A percentile compares a stretch with the other conserved stretches of the same genome.
Conservation (phyloP, 2,113 vertebrate species). For the Propithecus coquereli region DNA sequence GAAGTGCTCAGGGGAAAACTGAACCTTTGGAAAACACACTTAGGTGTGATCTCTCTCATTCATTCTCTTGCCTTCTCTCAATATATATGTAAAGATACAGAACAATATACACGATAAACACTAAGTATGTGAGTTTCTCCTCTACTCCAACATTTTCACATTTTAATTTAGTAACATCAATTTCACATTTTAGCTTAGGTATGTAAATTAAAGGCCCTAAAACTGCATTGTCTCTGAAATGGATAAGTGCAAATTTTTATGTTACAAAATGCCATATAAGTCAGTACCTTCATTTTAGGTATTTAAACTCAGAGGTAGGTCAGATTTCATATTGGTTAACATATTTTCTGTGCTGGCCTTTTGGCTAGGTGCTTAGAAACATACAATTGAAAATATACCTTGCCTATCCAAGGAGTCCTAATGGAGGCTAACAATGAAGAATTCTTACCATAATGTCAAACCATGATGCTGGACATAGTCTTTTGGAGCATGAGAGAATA, state of each 20-base stretch:
- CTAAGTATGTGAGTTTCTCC: neutral
- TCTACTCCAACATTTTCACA: neutral
- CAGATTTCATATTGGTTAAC: neutral
- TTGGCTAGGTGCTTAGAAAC: neutral
- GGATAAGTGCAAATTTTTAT: neutral
- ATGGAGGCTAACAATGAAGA: neutral
- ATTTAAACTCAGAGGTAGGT: conserved; percentile 14
- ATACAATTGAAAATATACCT: neutral
- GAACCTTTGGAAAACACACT: neutral
- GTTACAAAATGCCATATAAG: neutral
- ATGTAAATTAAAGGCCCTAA: neutral
- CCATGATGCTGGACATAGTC: neutral
- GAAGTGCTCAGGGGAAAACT: neutral
- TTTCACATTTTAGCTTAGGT: neutral
- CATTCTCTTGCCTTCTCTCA: neutral
- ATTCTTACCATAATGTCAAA: neutral
- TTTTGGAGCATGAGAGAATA: neutral
- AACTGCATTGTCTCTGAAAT: neutral
- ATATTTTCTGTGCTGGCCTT: conserved; percentile 15
- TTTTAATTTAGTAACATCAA: neutral
- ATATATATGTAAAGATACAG: neutral
- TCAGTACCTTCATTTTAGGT: neutral
- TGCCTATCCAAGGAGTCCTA: neutral
- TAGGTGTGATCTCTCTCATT: neutral
- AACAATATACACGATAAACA: no score